Conservation (phyloP, 2,888 invertebrate species). For the Melikaiella ostensackeni region DNA sequence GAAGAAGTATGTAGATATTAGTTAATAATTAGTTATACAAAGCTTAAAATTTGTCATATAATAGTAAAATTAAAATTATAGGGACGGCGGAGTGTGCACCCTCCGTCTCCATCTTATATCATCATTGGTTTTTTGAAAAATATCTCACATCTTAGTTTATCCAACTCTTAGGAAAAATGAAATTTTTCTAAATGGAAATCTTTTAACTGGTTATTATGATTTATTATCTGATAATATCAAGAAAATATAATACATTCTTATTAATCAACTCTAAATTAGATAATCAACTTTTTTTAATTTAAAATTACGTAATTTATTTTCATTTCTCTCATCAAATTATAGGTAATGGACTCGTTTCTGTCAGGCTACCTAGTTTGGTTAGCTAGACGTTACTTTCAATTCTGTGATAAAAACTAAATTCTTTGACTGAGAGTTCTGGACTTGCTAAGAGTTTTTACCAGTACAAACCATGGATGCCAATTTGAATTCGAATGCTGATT, state of each 20-base stretch:
- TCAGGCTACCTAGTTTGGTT: not conserved
- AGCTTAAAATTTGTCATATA: too few relatives aligned
- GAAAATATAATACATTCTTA: not conserved
- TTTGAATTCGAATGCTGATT: not conserved
- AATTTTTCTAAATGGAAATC: too few relatives aligned
- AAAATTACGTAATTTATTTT: not conserved
- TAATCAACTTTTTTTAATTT: not conserved
- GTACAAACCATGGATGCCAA: not conserved
- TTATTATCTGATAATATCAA: not conserved
- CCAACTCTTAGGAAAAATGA: too few relatives aligned
- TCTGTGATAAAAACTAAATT: constrained; percentile 1
- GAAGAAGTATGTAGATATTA: too few relatives aligned
- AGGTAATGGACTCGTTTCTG: constrained; percentile 1
- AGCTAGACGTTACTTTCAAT: not conserved
- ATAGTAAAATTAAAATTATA: too few relatives aligned
- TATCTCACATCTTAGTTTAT: too few relatives aligned
- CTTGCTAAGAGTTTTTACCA: not conserved
- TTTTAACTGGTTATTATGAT: not conserved
- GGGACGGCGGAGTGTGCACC: too few relatives aligned
- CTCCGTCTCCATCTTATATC: too few relatives aligned
- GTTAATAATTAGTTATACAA: too few relatives aligned
- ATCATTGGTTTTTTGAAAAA: too few relatives aligned
- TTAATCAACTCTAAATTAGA: not conserved
- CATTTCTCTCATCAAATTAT: not conserved
- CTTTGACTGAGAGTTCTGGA: not conserved